Evolutionary conservation across 2,888 invertebrate genomes (phyloP), one percentile per base, ranked within the genome.

Genomic region (Pristionchus exspectatus): DNA sequence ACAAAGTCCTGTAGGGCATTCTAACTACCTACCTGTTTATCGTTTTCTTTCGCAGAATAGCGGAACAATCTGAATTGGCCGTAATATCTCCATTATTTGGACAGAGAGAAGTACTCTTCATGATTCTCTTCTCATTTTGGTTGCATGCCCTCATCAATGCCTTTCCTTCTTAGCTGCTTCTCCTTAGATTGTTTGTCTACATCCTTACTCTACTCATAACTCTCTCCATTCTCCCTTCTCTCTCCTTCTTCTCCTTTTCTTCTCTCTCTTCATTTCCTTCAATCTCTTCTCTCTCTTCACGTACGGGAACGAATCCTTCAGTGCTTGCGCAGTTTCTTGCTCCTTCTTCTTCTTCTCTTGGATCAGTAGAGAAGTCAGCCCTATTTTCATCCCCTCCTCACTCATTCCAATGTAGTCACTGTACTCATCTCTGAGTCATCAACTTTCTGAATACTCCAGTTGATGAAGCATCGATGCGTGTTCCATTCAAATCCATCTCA

Each of bases 181-280:
- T 50, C 77, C 77, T 77, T 12, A 44, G 77, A 77, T 77, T 77
- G 77, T 77, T 77, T 77, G 77, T 44, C 77, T 44, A 77, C 77
- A 38, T 77, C 77, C 44, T 77, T 77, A 77, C 77, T 77, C 77
- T 77, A n/a, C 77, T 77, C 77, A 77, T 77, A 77, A 50, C 77
- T 77, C 77, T 77, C 77, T 77, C 44, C 5, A 50, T 77, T 44
- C 77, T n/a, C 38, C 50, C 24, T 44, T n/a, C 44, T 77, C 77
- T 44, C 77, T 77, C 77, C 21, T 44, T 18, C 44, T 33, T 74
- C 74, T 33, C 33, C 30, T 74, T 33, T 27, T 18, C 44, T 77
- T 38, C 38, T 24, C 77, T 24, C 44, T 77, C 74, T 33, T 21
- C 30, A 74, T 74, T 74, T 38, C 74, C 33, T 21, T 30, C n/a